These are phyloP conservation scores for Melipona bicolor DNA, from an alignment of 2,888 invertebrate species.

Conservation along the genomic window DNA sequence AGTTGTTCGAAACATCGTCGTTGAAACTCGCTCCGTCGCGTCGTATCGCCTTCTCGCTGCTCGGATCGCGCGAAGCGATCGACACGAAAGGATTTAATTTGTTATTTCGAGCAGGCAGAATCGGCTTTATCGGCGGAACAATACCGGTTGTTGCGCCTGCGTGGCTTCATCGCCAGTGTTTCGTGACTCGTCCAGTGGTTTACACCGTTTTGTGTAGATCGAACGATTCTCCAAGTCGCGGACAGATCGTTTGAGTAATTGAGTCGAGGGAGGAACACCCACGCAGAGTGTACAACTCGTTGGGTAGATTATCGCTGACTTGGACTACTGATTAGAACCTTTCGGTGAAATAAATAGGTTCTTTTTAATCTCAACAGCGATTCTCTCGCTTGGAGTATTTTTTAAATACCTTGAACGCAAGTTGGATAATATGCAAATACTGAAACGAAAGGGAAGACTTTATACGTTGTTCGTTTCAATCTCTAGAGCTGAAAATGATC, in stretches of 20 bases:
- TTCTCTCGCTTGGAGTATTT: too few relatives aligned
- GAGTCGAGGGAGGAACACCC: not conserved
- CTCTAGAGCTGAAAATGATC: too few relatives aligned
- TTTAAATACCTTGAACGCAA: too few relatives aligned
- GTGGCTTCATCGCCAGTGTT: not conserved
- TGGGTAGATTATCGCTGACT: too few relatives aligned
- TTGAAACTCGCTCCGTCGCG: not conserved
- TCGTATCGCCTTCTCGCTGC: not conserved
- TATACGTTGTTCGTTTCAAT: too few relatives aligned
- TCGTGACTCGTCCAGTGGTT: not conserved
- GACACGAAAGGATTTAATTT: slow-evolving; percentile 16
- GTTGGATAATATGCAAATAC: too few relatives aligned
- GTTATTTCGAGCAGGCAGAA: slow-evolving; percentile 13
- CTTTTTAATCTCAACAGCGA: too few relatives aligned
- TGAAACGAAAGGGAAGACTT: too few relatives aligned
- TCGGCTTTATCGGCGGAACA: not conserved
- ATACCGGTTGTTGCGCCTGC: not conserved
- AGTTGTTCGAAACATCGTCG: slow-evolving; percentile 29
- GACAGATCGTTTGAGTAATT: not conserved
- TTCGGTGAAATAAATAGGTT: too few relatives aligned
- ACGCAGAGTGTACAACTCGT: too few relatives aligned
- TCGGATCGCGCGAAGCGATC: slow-evolving; percentile 11
- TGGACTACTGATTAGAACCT: too few relatives aligned
- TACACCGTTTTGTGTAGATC: not conserved
- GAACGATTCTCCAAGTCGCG: too few relatives aligned